Evolutionary conservation across 2,113 vertebrate species (phyloP).

Genomic region (Otis tarda): DNA sequence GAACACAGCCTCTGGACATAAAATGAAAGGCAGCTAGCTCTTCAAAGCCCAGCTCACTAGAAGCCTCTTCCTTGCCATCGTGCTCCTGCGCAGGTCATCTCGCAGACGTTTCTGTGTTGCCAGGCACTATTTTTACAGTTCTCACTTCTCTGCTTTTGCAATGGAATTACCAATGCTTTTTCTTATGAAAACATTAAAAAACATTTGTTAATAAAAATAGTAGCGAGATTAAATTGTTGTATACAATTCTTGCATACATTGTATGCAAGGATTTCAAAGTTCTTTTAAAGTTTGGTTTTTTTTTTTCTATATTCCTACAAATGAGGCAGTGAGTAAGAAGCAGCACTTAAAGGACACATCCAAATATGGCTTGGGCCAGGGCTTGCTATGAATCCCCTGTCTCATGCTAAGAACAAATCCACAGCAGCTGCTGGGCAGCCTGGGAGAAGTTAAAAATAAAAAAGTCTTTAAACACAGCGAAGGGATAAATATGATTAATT

Average conservation of each 20-base stretch:
- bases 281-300: background rate
- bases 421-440: background rate
- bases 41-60: background rate
- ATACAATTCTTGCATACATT: background rate
- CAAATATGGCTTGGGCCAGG: background rate
- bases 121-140: background rate
- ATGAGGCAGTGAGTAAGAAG: background rate
- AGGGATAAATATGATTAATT: background rate
- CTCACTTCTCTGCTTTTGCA: fast-evolving
- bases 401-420: background rate
- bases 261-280: background rate
- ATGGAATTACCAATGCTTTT: background rate
- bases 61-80: background rate
- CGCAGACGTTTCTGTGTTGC: background rate
- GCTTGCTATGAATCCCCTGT: background rate
- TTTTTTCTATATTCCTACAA: background rate
- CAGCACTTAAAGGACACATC: background rate
- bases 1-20: background rate
- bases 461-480: background rate
- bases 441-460: background rate
- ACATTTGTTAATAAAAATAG: background rate
- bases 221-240: background rate
- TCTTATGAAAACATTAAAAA: fast-evolving
- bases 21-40: background rate
- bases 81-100: background rate